Percentiles rank a stretch among this genome's conserved stretches.
These are phyloP conservation scores for Sphaerophoria taeniata DNA, from an alignment of 2,888 invertebrate species.

Conservation along the genomic window DNA sequence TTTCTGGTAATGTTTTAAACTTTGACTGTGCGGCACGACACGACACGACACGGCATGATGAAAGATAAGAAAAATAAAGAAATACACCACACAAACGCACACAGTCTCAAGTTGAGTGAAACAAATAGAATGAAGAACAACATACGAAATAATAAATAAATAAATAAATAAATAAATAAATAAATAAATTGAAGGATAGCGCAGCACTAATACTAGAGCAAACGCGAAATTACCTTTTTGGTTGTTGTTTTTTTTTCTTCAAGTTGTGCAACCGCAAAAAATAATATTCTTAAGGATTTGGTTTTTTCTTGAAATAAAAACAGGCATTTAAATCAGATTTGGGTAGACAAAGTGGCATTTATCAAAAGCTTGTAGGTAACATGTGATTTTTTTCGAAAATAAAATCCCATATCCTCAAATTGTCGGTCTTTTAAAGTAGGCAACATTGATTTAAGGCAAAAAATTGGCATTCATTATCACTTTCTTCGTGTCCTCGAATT, in stretches of 20 bases:
- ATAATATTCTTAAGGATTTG: slow-evolving; percentile 55
- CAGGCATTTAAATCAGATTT: slow-evolving; percentile 36
- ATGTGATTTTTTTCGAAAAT: slow-evolving; percentile 35
- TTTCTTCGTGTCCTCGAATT: no score
- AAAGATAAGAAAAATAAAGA: slow-evolving; percentile 63
- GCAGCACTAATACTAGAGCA: slow-evolving; percentile 39
- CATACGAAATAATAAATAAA: no score
- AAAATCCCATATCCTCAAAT: no score
- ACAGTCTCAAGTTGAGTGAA: slow-evolving; percentile 56
- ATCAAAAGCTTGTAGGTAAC: slow-evolving; percentile 42
- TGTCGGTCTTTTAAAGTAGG: no score
- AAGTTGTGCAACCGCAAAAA: slow-evolving; percentile 70
- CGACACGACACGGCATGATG: slow-evolving; percentile 27
- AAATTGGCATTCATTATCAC: no score
- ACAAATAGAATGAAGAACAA: slow-evolving; percentile 32
- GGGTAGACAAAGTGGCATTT: slow-evolving; percentile 71
- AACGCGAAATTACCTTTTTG: slow-evolving; percentile 61
- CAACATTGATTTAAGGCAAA: no score
- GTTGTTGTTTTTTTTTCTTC: no score
- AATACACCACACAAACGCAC: slow-evolving; percentile 52
- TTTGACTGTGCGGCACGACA: slow-evolving; percentile 23
- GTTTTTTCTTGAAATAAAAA: slow-evolving; percentile 64
- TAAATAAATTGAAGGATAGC: not conserved
- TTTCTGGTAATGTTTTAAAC: slow-evolving; percentile 29
- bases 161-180: slow-evolving; percentile 23